Conservation (phyloP, 1,140 invertebrate genomes). For the Leucophenga varia region DNA sequence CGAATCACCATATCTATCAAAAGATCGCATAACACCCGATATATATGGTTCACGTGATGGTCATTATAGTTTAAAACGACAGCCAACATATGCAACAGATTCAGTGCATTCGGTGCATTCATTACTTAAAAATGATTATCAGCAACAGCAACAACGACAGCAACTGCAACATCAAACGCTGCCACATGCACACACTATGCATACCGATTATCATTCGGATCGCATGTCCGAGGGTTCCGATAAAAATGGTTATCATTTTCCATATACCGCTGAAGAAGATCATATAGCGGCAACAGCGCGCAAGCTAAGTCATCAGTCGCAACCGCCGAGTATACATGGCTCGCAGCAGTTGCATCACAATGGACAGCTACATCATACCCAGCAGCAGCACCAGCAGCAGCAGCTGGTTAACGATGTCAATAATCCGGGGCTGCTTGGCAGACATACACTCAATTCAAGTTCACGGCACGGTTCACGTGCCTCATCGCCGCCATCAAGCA, state of each 20-base stretch:
- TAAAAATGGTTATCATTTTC: slow-evolving; percentile 76
- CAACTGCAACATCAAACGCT: slow-evolving; percentile 61
- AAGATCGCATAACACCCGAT: slow-evolving; percentile 51
- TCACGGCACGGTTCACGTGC: slow-evolving; percentile 52
- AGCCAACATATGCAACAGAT: slow-evolving; percentile 42
- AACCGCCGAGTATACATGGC: slow-evolving; percentile 40
- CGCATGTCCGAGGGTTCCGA: slow-evolving; percentile 72
- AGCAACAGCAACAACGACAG: slow-evolving; percentile 64
- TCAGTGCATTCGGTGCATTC: slow-evolving; percentile 58
- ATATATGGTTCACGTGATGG: slow-evolving; percentile 50
- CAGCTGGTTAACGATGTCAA: slow-evolving; percentile 59
- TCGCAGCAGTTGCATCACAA: slow-evolving; percentile 41
- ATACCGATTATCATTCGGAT: slow-evolving; percentile 61
- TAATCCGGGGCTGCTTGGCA: slow-evolving; percentile 56
- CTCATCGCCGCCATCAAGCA: slow-evolving; percentile 45
- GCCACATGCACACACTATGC: slow-evolving; percentile 58
- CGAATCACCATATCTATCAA: slow-evolving; percentile 52
- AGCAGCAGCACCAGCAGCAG: slow-evolving; percentile 9
- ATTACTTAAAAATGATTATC: slow-evolving; percentile 62
- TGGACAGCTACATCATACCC: slow-evolving; percentile 20
- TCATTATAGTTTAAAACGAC: slow-evolving; percentile 48
- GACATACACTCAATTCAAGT: slow-evolving; percentile 55
- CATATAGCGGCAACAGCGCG: slow-evolving; percentile 59
- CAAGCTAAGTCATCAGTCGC: slow-evolving; percentile 45
- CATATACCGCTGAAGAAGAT: slow-evolving; percentile 67